Percentiles rank a stretch among this genome's conserved stretches.
phyloP scores from a whole-genome alignment of 2,888 invertebrate genomes.

The Hylaea fasciaria region DNA sequence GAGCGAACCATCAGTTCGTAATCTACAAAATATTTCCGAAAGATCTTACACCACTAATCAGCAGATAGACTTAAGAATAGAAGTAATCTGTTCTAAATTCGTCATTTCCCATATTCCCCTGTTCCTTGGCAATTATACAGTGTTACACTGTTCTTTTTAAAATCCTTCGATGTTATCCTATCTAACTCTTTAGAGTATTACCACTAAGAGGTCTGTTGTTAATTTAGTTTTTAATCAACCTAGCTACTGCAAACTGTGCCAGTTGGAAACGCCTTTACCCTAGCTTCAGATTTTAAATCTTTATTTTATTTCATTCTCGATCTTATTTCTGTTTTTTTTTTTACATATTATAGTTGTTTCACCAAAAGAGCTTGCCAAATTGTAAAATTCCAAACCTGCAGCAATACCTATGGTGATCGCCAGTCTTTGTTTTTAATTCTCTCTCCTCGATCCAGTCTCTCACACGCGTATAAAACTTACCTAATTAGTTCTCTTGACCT shows the following conservation, averaged over 20 bases:
- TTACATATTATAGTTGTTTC: background rate
- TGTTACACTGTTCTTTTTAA: conserved; percentile 10
- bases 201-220: conserved; percentile 3
- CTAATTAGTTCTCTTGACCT: conserved; percentile 7
- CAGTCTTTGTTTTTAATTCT: conserved; percentile 18
- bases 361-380: background rate
- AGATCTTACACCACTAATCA: conserved; percentile 2
- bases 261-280: background rate
- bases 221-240: background rate
- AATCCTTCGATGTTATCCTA: conserved; percentile 16
- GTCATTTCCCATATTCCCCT: conserved; percentile 9
- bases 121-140: conserved; percentile 15
- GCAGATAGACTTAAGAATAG: background rate
- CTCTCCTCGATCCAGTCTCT: conserved; percentile 27
- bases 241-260: background rate
- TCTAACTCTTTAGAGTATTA: conserved; percentile 25
- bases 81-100: conserved; percentile 19
- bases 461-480: conserved; percentile 26
- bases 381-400: conserved; percentile 2
- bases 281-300: conserved; percentile 7
- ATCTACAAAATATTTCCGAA: conserved; percentile 8
- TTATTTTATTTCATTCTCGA: background rate
- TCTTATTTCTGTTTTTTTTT: background rate
- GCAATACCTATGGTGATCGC: conserved; percentile 19
- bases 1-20: background rate